phyloP scores from a whole-genome alignment of 2,797 vertebrate genomes.

The Nasua narica region DNA sequence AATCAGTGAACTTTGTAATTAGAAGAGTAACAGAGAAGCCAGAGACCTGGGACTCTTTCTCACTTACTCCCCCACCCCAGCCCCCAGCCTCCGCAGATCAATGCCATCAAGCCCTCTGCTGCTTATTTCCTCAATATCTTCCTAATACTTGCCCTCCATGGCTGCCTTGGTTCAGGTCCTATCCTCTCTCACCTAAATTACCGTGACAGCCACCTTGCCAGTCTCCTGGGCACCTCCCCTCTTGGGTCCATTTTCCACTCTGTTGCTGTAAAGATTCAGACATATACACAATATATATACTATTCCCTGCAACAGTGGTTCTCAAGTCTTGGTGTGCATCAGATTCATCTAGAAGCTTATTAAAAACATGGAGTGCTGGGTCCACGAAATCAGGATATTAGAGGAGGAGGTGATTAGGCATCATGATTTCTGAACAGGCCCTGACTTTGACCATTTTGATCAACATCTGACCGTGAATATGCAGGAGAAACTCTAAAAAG shows the following conservation, averaged over 20 bases:
- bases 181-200: neutral
- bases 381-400: neutral
- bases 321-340: neutral
- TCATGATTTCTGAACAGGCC: slow-evolving; percentile 3
- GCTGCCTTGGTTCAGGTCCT: neutral
- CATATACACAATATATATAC: neutral
- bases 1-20: neutral
- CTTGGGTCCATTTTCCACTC: neutral
- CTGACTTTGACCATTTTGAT: slow-evolving; percentile 20
- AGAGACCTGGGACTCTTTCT: slow-evolving; percentile 8
- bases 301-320: neutral
- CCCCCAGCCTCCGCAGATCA: neutral
- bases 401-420: neutral
- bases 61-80: neutral
- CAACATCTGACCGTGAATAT: neutral
- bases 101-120: neutral
- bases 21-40: neutral
- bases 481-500: neutral
- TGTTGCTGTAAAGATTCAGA: neutral
- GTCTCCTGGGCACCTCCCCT: neutral
- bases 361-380: neutral
- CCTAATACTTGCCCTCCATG: neutral
- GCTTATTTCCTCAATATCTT: neutral
- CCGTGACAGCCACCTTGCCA: neutral
- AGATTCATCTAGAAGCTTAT: neutral